Evolutionary conservation across 2,113 vertebrate genomes (phyloP), one percentile per base, ranked within the genome.

Genomic region (Dendropsophus ebraccatus): DNA sequence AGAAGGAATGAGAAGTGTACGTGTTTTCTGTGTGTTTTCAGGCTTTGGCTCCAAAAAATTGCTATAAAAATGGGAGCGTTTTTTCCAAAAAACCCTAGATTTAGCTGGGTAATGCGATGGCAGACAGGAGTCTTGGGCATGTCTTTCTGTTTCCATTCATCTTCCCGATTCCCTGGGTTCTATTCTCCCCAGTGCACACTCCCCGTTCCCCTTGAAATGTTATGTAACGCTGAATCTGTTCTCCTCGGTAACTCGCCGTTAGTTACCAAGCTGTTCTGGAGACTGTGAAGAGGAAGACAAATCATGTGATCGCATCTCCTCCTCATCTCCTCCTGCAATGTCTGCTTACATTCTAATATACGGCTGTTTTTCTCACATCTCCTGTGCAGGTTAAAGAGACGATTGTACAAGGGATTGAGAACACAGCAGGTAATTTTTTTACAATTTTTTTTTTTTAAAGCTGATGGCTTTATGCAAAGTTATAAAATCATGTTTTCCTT

Each of bases 341-440:
- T 69, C 21, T 67, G n/a, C 60, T 17, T 30, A 17, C 32, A 69
- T 45, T 41, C 25, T 73, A 73, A 50, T 30, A 19, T 30, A 16
- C 14, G 6, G n/a, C 9, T 50, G 23, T 16, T 30, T 77, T 41
- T 49, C 9, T 62, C 5, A 28, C 9, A 4, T 72, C 16, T 73
- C 12, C 21, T 84, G 8, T 3, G 83, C 90, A 99, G 97, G 96
- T 96, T 87, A 92, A 95, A 90, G 97, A 99, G 91, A 98, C 97
- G 0, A 17, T 96, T 32, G 89, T 93, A 35, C 92, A 94, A 82
- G 97, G 97, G 82, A 92, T 99, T 83, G 96, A 95, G 90, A 98
- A 97, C 49, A 96, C 97, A 37, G 97, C 97, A 91, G 96, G 97
- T 99, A 95, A 93, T n/a, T n/a, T n/a, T n/a, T n/a, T n/a, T n/a